phyloP scores from a whole-genome alignment of 2,113 vertebrate species.

The Engystomops pustulosus region DNA sequence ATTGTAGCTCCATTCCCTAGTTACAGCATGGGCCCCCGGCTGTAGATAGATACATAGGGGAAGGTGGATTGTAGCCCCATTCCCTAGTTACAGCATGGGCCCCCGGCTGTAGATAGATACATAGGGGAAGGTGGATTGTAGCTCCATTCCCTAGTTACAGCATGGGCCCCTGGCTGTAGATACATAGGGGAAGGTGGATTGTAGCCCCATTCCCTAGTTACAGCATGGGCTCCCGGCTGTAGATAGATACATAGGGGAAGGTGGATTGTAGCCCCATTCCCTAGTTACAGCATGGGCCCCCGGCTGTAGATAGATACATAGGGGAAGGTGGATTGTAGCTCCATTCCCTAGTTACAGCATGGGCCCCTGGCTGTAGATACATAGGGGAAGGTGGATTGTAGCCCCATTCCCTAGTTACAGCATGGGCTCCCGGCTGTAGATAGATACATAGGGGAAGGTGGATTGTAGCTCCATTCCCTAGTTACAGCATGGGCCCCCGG shows the following conservation, averaged over 20 bases:
- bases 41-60: no score
- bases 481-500: not conserved
- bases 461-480: slow-evolving; percentile 13
- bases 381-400: not conserved
- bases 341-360: not conserved
- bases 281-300: not conserved
- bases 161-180: not conserved
- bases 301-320: no score
- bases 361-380: not conserved
- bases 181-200: not conserved
- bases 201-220: slow-evolving; percentile 10
- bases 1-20: slow-evolving; percentile 16
- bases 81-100: not conserved
- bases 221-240: no score
- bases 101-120: no score
- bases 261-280: slow-evolving; percentile 8
- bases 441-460: not conserved
- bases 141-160: slow-evolving; percentile 5
- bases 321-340: slow-evolving; percentile 17
- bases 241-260: not conserved
- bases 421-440: no score
- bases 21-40: not conserved
- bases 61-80: slow-evolving; percentile 7
- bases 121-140: not conserved
- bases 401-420: not conserved